A percentile compares a stretch with the other conserved stretches of the same genome.
Evolutionary conservation across 2,888 invertebrate species (phyloP).

Genomic region (Trypoxylon attenuatum): DNA sequence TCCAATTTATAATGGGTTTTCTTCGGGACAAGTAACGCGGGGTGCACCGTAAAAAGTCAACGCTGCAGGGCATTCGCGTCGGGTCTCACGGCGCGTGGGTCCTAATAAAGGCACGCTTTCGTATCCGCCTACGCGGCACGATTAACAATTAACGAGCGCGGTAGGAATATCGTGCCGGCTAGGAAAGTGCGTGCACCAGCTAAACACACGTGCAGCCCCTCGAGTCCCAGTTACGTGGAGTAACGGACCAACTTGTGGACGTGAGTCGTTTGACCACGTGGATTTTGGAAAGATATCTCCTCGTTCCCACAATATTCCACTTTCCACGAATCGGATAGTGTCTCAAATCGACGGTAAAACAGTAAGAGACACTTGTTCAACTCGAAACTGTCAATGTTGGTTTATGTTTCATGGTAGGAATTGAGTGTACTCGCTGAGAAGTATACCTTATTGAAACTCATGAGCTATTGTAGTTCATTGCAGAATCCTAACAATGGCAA

Average conservation of each 20-base stretch:
- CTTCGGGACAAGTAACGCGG: background rate
- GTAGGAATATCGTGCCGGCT: slow-evolving; percentile 38
- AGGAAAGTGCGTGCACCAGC: slow-evolving; percentile 41
- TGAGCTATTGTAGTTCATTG: too few species aligned
- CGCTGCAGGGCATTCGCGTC: slow-evolving; percentile 4
- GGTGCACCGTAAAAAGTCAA: slow-evolving; percentile 30
- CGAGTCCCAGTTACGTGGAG: slow-evolving; percentile 49
- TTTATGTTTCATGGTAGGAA: too few species aligned
- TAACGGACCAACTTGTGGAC: slow-evolving; percentile 48
- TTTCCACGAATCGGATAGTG: too few species aligned
- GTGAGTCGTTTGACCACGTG: slow-evolving; percentile 16
- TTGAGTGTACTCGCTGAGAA: too few species aligned
- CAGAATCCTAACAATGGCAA: too few species aligned
- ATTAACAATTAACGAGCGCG: slow-evolving; percentile 57
- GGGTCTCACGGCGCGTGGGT: slow-evolving; percentile 38
- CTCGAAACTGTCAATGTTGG: too few species aligned
- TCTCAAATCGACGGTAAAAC: too few species aligned
- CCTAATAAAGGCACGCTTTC: slow-evolving; percentile 61
- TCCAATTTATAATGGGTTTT: too few species aligned
- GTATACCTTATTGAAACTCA: too few species aligned
- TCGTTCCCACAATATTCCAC: background rate
- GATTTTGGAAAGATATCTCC: slow-evolving; percentile 17
- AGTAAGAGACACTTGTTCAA: too few species aligned
- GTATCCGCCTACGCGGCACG: slow-evolving; percentile 64
- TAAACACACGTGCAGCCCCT: slow-evolving; percentile 36